Evolutionary conservation across 2,113 vertebrate species (phyloP).

Genomic region (Struthidea cinerea): DNA sequence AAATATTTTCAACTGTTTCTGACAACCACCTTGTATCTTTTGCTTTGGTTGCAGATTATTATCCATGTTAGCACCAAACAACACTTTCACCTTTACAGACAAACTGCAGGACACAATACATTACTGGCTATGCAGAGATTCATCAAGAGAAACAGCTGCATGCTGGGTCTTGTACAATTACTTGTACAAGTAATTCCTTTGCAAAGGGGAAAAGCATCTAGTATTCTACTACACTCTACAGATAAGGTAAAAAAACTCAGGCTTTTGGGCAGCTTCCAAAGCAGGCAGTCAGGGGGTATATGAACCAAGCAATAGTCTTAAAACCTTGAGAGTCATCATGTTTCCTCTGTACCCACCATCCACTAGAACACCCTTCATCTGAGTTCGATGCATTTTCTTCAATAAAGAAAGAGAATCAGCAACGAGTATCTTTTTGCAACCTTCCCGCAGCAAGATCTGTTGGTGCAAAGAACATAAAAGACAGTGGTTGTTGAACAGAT

Average conservation of each 20-base stretch:
- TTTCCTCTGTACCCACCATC: slow-evolving; percentile 77
- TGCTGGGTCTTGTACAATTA: neutral
- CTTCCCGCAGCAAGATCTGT: slow-evolving; percentile 93
- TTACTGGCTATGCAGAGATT: neutral
- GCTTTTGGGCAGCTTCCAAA: neutral
- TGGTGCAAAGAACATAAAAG: neutral
- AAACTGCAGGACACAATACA: neutral
- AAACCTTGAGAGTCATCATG: neutral
- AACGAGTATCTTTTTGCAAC: slow-evolving; percentile 98
- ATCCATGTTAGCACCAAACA: neutral
- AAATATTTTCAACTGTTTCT: neutral
- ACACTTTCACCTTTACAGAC: neutral
- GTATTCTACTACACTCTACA: neutral
- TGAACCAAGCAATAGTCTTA: neutral
- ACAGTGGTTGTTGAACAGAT: rapidly evolving
- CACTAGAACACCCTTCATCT: slow-evolving; percentile 88
- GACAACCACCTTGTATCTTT: neutral
- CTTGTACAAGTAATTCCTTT: neutral
- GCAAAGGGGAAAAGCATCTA: neutral
- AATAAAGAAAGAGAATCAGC: slow-evolving; percentile 91
- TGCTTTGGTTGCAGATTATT: neutral
- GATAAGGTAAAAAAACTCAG: neutral
- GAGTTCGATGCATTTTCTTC: slow-evolving; percentile 95
- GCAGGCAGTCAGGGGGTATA: neutral
- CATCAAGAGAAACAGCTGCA: neutral